Evolutionary conservation across 92 coral and sea anemone genomes (phyloP), one percentile per base, ranked within the genome.

Genomic region (Plumapathes pennacea): DNA sequence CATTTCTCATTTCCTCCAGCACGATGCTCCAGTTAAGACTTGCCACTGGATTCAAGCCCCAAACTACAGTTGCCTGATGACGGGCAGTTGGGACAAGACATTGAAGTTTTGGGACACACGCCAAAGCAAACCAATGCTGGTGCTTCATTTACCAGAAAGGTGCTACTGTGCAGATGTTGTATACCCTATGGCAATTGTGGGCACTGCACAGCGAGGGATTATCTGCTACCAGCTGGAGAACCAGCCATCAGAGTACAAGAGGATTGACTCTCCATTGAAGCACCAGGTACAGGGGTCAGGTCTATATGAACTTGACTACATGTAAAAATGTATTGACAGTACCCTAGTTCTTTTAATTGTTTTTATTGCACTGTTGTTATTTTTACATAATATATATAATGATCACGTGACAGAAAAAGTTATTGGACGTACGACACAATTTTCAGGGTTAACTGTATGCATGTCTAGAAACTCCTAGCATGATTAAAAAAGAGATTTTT

Each of bases 41-140:
- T 86, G 90, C 31, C 90, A 91, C 71, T 91, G 90, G 92, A 55
- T 91, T 3, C 97, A 91, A 46, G 97, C 89, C 10, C 89, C 91
- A 57, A 91, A 91, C 84, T 91, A 91, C 55, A 66, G 81, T 43
- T 91, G 97, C 34, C 69, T 91, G 11, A 89, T 91, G 86, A 91
- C 97, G 0, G 97, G 97, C 21, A 91, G 97, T 63, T 91, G 97
- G 97, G 97, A 91, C 63, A 89, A 91, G 69, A 91, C 91, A 13
- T 58, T 91, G 21, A 91, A 91, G 59, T 91, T 91, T 70, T 91
- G 97, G 97, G 97, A 91, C 74, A 77, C 85, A 51, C 71, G 97
- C 38, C 77, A 76, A 49, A 48, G 86, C 1, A 88, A 68, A 53
- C 97, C 97, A 5, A 85, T 91, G 64, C 57, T 74, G 27, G 74